A percentile compares a stretch with the other conserved stretches of the same genome.
phyloP scores from a whole-genome alignment of 2,888 invertebrate genomes.

The Automeris io region DNA sequence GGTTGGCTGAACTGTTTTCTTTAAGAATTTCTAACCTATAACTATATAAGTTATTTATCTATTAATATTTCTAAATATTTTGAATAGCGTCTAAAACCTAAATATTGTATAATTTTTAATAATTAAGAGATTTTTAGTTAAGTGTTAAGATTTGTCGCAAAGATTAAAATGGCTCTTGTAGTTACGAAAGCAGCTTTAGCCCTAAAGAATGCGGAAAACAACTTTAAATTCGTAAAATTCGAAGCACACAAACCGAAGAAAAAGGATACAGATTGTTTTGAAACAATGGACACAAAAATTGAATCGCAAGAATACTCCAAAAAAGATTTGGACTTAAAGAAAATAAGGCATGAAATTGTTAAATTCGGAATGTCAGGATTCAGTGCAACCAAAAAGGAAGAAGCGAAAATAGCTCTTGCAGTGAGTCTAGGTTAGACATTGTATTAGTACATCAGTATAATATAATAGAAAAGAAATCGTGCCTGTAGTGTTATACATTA shows the following conservation, averaged over 20 bases:
- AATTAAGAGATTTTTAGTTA: background rate
- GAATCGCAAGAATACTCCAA: slow-evolving; percentile 21
- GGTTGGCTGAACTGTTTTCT: too few relatives aligned
- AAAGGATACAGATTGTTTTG: slow-evolving; percentile 26
- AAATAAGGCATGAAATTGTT: slow-evolving; percentile 86
- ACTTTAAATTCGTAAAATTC: slow-evolving; percentile 68
- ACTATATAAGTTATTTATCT: too few relatives aligned
- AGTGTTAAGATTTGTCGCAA: background rate
- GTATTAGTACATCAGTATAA: slow-evolving; percentile 6
- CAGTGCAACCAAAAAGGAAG: slow-evolving; percentile 81
- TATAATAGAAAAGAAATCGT: background rate
- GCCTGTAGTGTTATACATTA: too few relatives aligned
- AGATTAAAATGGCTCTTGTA: slow-evolving; percentile 51
- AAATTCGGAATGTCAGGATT: slow-evolving; percentile 90
- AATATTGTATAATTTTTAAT: too few relatives aligned
- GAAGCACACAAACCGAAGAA: slow-evolving; percentile 73
- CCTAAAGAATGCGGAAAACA: slow-evolving; percentile 52
- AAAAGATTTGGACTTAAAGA: slow-evolving; percentile 83
- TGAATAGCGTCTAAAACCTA: too few relatives aligned
- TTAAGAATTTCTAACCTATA: too few relatives aligned
- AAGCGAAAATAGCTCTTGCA: slow-evolving; percentile 86
- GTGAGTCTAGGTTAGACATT: slow-evolving; percentile 84
- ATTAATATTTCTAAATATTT: too few relatives aligned
- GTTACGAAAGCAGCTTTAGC: slow-evolving; percentile 72
- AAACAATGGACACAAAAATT: slow-evolving; percentile 18